These are phyloP conservation scores for Anarsia innoxiella DNA, from an alignment of 2,888 invertebrate genomes.

Conservation along the genomic window DNA sequence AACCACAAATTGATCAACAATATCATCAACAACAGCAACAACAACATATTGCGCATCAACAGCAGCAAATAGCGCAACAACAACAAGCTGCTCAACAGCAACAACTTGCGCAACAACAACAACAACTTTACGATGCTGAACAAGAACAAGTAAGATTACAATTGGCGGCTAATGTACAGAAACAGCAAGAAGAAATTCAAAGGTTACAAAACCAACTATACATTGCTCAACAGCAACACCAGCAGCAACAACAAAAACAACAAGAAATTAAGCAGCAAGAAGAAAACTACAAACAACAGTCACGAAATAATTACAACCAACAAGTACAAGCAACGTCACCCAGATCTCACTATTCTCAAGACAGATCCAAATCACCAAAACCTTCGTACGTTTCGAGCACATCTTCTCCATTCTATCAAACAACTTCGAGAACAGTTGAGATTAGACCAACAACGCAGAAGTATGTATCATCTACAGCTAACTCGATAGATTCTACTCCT, in stretches of 20 bases:
- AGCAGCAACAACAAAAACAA: constrained; percentile 31
- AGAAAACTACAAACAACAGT: constrained; percentile 29
- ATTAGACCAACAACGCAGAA: constrained; percentile 70
- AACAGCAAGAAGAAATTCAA: constrained; percentile 71
- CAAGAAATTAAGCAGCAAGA: constrained; percentile 22
- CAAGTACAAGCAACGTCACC: constrained; percentile 49
- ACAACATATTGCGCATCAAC: constrained; percentile 17
- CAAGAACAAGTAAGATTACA: constrained; percentile 59
- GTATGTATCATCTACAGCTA: constrained; percentile 62
- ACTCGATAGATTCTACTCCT: constrained; percentile 58
- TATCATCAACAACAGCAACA: constrained; percentile 16
- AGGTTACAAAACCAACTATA: constrained; percentile 58
- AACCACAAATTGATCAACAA: constrained; percentile 15
- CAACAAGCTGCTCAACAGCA: constrained; percentile 25
- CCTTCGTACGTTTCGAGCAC: constrained; percentile 44
- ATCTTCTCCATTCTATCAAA: constrained; percentile 54
- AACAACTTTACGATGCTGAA: constrained; percentile 45
- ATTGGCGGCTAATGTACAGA: constrained; percentile 63
- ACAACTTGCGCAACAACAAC: constrained; percentile 27
- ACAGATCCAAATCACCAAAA: constrained; percentile 47
- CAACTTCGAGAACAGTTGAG: constrained; percentile 61
- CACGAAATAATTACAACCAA: constrained; percentile 34
- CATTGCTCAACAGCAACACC: constrained; percentile 50
- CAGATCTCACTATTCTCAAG: constrained; percentile 55
- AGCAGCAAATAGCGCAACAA: constrained; percentile 18